These are phyloP conservation scores for Uloborus plumipes DNA, from an alignment of 2,888 invertebrate species.

Conservation along the genomic window DNA sequence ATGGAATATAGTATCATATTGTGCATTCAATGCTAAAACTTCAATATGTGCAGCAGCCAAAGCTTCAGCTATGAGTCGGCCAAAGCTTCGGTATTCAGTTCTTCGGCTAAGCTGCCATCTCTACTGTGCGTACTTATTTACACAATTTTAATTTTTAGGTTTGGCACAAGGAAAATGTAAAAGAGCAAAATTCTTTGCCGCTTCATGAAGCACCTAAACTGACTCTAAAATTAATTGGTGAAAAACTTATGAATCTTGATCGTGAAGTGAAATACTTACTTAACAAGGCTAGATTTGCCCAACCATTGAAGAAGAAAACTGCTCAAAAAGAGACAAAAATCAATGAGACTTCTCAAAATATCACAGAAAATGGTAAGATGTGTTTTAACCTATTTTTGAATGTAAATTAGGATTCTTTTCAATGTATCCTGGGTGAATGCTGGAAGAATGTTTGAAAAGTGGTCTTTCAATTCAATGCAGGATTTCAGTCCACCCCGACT, in stretches of 20 bases:
- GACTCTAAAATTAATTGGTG: constrained; percentile 85
- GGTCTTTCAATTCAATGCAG: too few relatives aligned
- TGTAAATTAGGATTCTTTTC: background rate
- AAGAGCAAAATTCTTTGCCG: constrained; percentile 73
- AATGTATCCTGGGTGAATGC: too few relatives aligned
- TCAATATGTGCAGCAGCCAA: too few relatives aligned
- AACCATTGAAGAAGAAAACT: constrained; percentile 68
- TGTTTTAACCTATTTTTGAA: background rate
- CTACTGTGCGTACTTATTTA: too few relatives aligned
- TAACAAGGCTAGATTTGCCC: constrained; percentile 80
- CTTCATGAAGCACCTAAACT: constrained; percentile 82
- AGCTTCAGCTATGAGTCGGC: too few relatives aligned
- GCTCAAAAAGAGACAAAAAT: constrained; percentile 64
- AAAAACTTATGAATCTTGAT: constrained; percentile 88
- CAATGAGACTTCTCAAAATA: constrained; percentile 41
- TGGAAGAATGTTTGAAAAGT: too few relatives aligned
- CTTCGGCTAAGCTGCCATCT: too few relatives aligned
- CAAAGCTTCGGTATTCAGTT: too few relatives aligned
- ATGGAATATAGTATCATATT: too few relatives aligned
- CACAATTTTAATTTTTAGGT: constrained; percentile 70
- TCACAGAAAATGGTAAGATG: constrained; percentile 21
- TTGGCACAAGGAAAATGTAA: constrained; percentile 75
- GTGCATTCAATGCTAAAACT: too few relatives aligned
- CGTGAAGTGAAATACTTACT: constrained; percentile 94
- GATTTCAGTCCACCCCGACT: too few relatives aligned